Evolutionary conservation across 2,888 invertebrate species (phyloP).

Genomic region (Pristionchus fissidentatus): DNA sequence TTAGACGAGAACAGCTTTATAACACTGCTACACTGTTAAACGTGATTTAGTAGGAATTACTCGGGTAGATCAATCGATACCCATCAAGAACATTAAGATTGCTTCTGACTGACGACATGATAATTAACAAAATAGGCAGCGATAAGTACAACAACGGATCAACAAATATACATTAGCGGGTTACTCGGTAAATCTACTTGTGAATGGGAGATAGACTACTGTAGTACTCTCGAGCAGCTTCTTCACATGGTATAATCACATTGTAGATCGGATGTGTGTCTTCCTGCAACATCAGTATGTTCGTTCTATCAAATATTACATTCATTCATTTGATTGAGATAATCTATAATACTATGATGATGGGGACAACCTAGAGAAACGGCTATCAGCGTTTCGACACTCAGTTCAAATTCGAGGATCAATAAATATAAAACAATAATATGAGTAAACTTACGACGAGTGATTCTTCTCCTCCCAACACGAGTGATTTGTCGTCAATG

Average conservation of each 20-base stretch:
- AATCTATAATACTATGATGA: no score
- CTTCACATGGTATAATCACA: background rate
- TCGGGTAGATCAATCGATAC: background rate
- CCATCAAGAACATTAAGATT: background rate
- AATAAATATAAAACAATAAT: background rate
- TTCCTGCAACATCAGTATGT: slow-evolving; percentile 7
- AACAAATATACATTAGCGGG: background rate
- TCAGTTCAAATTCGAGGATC: background rate
- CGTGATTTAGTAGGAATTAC: background rate
- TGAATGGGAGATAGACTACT: background rate
- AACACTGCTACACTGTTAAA: background rate
- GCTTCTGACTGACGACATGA: background rate
- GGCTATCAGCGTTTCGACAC: no score
- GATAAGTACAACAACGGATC: background rate
- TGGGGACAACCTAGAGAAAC: no score
- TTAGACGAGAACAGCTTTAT: background rate
- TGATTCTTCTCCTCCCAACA: slow-evolving; percentile 21
- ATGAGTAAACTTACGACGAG: background rate
- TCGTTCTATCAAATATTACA: background rate
- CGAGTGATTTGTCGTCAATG: slow-evolving; percentile 17
- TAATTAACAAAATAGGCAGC: background rate
- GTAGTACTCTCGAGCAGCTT: background rate
- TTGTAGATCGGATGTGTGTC: slow-evolving; percentile 46
- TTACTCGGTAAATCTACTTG: background rate
- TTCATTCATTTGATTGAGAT: no score